Evolutionary conservation across 2,888 invertebrate genomes (phyloP).

Genomic region (Sesamia inferens): DNA sequence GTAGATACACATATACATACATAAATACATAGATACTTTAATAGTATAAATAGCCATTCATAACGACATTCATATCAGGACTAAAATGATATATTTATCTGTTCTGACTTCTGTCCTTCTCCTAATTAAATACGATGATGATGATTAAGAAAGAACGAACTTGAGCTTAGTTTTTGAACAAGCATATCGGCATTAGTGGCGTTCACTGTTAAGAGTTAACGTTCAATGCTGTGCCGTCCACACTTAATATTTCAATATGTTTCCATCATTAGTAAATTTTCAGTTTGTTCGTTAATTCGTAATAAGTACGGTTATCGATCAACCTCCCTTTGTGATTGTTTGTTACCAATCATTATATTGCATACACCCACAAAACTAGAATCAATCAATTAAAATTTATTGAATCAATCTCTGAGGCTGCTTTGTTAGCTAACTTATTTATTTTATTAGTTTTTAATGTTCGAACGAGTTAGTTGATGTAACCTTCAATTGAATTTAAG

Average conservation of each 20-base stretch:
- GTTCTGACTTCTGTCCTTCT: too few species aligned
- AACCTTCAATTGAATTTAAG: slow-evolving; percentile 32
- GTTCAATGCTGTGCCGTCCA: background rate
- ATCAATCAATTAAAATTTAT: slow-evolving; percentile 62
- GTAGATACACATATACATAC: too few species aligned
- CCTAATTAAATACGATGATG: too few species aligned
- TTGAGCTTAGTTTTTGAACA: too few species aligned
- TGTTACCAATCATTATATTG: slow-evolving; percentile 54
- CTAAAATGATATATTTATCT: too few species aligned
- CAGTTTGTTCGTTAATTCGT: slow-evolving; percentile 70
- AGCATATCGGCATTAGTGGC: too few species aligned
- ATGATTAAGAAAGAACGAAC: too few species aligned
- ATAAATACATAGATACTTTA: too few species aligned
- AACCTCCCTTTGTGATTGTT: slow-evolving; percentile 53
- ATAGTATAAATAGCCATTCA: too few species aligned
- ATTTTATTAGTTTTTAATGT: slow-evolving; percentile 54
- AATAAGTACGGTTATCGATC: slow-evolving; percentile 60
- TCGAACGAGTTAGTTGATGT: slow-evolving; percentile 17
- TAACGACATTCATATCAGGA: too few species aligned
- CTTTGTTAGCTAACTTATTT: slow-evolving; percentile 46
- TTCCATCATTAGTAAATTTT: slow-evolving; percentile 60
- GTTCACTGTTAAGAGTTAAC: background rate
- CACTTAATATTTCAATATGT: slow-evolving; percentile 60
- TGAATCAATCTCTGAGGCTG: slow-evolving; percentile 46
- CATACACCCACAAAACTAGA: slow-evolving; percentile 54